phyloP scores from a whole-genome alignment of 1,140 invertebrate species.

The Apis dorsata region DNA sequence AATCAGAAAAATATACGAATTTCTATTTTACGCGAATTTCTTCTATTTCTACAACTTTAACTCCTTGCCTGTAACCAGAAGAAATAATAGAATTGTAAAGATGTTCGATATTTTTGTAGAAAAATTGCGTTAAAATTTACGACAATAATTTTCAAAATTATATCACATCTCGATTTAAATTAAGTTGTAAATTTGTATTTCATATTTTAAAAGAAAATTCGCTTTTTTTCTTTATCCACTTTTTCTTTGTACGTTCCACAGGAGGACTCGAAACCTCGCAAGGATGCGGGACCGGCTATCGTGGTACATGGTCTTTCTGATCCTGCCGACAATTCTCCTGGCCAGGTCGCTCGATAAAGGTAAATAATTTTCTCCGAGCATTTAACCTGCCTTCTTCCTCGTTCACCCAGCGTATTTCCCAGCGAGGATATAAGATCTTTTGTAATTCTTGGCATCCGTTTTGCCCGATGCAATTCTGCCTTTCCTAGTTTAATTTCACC shows the following conservation, averaged over 20 bases:
- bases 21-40: slow-evolving; percentile 5
- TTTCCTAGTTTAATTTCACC: slow-evolving; percentile 1
- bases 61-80: too few species aligned
- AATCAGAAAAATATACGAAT: slow-evolving; percentile 43
- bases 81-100: too few species aligned
- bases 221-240: not conserved
- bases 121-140: too few species aligned
- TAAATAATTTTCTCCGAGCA: slow-evolving; percentile 59
- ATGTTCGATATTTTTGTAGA: too few species aligned
- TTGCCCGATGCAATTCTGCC: slow-evolving; percentile 18
- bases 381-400: slow-evolving; percentile 26
- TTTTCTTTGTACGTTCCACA: slow-evolving; percentile 53
- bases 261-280: slow-evolving; percentile 70
- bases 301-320: slow-evolving; percentile 80
- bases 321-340: slow-evolving; percentile 78
- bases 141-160: too few species aligned
- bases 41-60: too few species aligned
- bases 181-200: not conserved
- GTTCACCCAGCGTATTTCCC: not conserved
- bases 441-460: slow-evolving; percentile 17
- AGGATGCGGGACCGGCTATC: slow-evolving; percentile 79
- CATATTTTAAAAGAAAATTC: too few species aligned
- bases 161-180: not conserved
- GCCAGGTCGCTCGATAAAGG: slow-evolving; percentile 80
- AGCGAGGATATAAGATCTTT: slow-evolving; percentile 23